Percentiles rank a stretch among this genome's conserved stretches.
Conservation (phyloP, 1,140 invertebrate species). For the Caenorhabditis tropicalis region DNA sequence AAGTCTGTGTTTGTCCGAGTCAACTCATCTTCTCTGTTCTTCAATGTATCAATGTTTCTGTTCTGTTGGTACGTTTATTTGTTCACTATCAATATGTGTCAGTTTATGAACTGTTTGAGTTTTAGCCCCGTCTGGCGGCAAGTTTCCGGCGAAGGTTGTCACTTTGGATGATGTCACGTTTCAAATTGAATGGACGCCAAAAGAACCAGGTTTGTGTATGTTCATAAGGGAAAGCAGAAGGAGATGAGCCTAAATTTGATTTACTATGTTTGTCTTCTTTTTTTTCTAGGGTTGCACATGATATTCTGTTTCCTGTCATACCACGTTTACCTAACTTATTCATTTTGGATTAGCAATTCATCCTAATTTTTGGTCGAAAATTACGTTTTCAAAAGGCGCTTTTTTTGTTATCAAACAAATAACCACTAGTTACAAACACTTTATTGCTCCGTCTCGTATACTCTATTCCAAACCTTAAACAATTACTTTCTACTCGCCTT, state of each 20-base stretch:
- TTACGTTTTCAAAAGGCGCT: not conserved
- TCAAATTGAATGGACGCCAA: conserved; percentile 76
- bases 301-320: not conserved
- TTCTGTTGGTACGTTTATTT: conserved; percentile 45
- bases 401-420: not conserved
- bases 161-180: conserved; percentile 71
- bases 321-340: not conserved
- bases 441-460: not conserved
- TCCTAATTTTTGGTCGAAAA: too few species aligned
- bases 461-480: not conserved
- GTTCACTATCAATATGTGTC: conserved; percentile 4
- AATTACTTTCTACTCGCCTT: conserved; percentile 6
- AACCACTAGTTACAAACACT: not conserved
- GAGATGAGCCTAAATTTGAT: not conserved
- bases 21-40: conserved; percentile 29
- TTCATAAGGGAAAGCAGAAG: not conserved
- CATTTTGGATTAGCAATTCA: too few species aligned
- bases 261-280: not conserved
- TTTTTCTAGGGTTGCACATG: not conserved
- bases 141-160: conserved; percentile 71
- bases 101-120: not conserved
- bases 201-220: conserved; percentile 76
- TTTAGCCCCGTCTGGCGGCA: conserved; percentile 72
- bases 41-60: conserved; percentile 27
- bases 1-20: conserved; percentile 40